Evolutionary conservation across 2,113 vertebrate species (phyloP), one percentile per base, ranked within the genome.

Genomic region (Rattus rattus): DNA sequence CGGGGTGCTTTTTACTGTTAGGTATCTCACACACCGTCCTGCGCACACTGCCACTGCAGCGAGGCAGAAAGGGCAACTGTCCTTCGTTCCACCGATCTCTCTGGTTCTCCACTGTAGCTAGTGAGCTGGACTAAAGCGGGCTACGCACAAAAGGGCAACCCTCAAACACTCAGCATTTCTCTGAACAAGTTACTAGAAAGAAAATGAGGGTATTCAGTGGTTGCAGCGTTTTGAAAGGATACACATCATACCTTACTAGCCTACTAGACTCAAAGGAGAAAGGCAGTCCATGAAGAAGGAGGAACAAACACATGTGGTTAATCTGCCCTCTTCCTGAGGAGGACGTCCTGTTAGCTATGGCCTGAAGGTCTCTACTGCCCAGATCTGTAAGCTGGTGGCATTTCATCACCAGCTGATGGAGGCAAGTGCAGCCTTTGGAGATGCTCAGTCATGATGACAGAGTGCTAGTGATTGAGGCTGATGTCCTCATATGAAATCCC

Each of bases 21-120:
- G 28, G 19, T 65, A 65, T 65, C 26, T 26, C 63, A 28, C 28
- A 30, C 63, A 65, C 30, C 11, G 39, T n/a, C 10, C 54, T 49
- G 19, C 75, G 52, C 75, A 26, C 43, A 85, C 39, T 72, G 20
- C 61, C 72, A 83, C 47, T 94, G 1, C 5, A 88, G 88, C 8
- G n/a, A 59, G 36, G 33, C 87, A 88, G 89, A 96, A 92, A 84
- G 76, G 65, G 63, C 89, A 89, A 81, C 70, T 73, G 43, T 19
- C 56, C 39, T 94, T 92, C 65, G 76, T n/a, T 85, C 63, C n/a
- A 76, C 33, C 86, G 26, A 83, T 67, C 63, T 49, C 77, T 10
- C 65, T 80, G 69, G 49, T 93, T 92, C 24, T 85, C 20, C n/a
- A 85, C 28, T 75, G 6, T 87, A 63, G n/a, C 86, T 0, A 95